Percentiles rank a stretch among this genome's conserved stretches.
These are phyloP conservation scores for Tetragonisca angustula DNA, from an alignment of 2,888 invertebrate genomes.

Conservation along the genomic window DNA sequence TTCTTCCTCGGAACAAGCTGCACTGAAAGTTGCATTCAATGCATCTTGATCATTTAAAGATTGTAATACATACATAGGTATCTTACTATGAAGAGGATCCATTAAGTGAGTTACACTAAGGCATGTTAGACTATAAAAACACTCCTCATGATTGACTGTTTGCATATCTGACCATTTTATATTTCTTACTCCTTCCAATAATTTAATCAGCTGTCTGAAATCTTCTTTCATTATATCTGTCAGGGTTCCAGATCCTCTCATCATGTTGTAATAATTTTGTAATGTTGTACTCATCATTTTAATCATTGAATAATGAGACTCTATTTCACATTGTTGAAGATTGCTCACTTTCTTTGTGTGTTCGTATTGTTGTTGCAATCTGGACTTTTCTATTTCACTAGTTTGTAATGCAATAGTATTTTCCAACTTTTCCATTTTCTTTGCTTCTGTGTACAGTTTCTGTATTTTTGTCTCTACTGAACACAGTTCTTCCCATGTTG, in stretches of 20 bases:
- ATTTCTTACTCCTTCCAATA: constrained; percentile 86
- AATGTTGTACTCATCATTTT: constrained; percentile 86
- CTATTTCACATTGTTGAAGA: constrained; percentile 85
- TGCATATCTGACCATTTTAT: constrained; percentile 87
- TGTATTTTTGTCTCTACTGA: constrained; percentile 73
- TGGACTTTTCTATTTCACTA: constrained; percentile 75
- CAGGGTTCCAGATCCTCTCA: constrained; percentile 86
- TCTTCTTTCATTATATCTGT: constrained; percentile 86
- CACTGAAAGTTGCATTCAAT: constrained; percentile 58
- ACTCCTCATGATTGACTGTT: constrained; percentile 72
- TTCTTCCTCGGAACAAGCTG: constrained; percentile 13
- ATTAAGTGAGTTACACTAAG: constrained; percentile 73
- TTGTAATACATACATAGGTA: constrained; percentile 60
- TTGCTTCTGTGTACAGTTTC: constrained; percentile 66
- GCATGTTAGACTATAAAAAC: constrained; percentile 77
- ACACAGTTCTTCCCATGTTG: constrained; percentile 78
- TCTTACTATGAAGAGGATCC: constrained; percentile 71
- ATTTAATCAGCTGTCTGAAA: constrained; percentile 86
- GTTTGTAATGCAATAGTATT: constrained; percentile 68
- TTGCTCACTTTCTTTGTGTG: constrained; percentile 83
- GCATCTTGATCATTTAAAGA: constrained; percentile 26
- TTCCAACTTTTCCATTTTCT: constrained; percentile 67
- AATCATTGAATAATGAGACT: constrained; percentile 85
- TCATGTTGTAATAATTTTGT: constrained; percentile 86
- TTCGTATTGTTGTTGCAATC: constrained; percentile 82